A percentile compares a stretch with the other conserved stretches of the same genome.
These are phyloP conservation scores for Gisinianus flammeolus DNA, from an alignment of 2,888 invertebrate species.

Conservation along the genomic window DNA sequence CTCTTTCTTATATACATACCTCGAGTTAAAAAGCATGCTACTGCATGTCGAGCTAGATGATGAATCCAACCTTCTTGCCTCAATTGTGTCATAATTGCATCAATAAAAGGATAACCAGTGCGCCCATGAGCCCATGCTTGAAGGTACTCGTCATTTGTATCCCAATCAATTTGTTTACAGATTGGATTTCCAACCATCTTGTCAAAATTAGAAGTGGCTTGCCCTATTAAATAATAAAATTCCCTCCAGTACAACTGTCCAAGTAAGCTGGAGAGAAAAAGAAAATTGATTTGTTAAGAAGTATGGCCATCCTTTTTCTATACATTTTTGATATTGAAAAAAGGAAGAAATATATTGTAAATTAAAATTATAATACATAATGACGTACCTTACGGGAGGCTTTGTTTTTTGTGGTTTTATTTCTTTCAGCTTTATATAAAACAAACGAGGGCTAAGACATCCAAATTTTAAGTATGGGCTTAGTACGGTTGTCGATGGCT, in stretches of 20 bases:
- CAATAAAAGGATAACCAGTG: constrained; percentile 75
- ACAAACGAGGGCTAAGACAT: constrained; percentile 80
- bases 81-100: constrained; percentile 87
- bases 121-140: constrained; percentile 76
- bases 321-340: too few relatives aligned
- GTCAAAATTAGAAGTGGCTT: constrained; percentile 85
- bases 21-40: constrained; percentile 72
- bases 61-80: constrained; percentile 90
- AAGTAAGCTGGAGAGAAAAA: too few relatives aligned
- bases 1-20: too few relatives aligned
- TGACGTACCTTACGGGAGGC: constrained; percentile 83
- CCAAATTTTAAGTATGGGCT: constrained; percentile 87
- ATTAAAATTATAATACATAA: too few relatives aligned
- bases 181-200: constrained; percentile 87
- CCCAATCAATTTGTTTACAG: constrained; percentile 91
- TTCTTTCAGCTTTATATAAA: constrained; percentile 79
- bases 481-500: constrained; percentile 82
- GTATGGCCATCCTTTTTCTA: too few relatives aligned
- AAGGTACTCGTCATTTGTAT: constrained; percentile 79
- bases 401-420: constrained; percentile 71
- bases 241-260: constrained; percentile 88
- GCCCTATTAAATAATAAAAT: constrained; percentile 82
- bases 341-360: too few relatives aligned
- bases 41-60: constrained; percentile 84
- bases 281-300: too few relatives aligned